Percentiles rank a stretch among this genome's conserved stretches.
Conservation (phyloP, 2,888 invertebrate genomes). For the Orthonevra nobilis region DNA sequence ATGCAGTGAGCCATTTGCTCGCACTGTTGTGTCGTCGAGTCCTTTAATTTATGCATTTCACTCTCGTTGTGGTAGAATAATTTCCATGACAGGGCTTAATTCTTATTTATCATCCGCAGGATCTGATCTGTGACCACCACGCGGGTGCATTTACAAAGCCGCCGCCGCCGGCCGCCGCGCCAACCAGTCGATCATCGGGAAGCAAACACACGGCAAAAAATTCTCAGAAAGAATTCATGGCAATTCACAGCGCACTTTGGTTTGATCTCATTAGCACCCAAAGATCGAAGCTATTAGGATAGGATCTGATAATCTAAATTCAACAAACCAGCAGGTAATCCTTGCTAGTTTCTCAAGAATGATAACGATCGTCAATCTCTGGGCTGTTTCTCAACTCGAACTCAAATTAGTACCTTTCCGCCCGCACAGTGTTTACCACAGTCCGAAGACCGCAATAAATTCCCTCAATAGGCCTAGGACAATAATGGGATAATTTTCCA, state of each 20-base stretch:
- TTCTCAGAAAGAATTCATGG: constrained; percentile 37
- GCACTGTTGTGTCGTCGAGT: constrained; percentile 54
- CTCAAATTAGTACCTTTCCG: constrained; percentile 64
- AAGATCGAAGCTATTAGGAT: constrained; percentile 49
- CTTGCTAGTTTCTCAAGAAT: constrained; percentile 38
- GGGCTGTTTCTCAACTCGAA: constrained; percentile 5
- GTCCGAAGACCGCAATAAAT: constrained; percentile 70
- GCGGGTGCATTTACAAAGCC: constrained; percentile 47
- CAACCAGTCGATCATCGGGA: constrained; percentile 1
- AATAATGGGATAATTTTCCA: constrained; percentile 60
- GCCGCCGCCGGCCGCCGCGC: constrained; percentile 18
- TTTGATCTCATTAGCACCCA: constrained; percentile 68
- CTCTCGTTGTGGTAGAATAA: constrained; percentile 59
- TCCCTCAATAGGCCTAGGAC: constrained; percentile 32
- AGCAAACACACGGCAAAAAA: constrained; percentile 25
- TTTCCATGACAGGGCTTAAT: constrained; percentile 63
- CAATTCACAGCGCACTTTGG: constrained; percentile 41
- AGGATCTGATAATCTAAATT: constrained; percentile 42
- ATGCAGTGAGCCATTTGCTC: neutral
- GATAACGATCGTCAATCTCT: constrained; percentile 56
- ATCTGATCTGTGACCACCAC: constrained; percentile 66
- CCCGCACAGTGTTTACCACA: constrained; percentile 61
- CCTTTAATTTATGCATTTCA: constrained; percentile 68
- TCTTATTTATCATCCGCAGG: constrained; percentile 68
- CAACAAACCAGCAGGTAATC: constrained; percentile 63